These are phyloP conservation scores for Ictidomys tridecemlineatus DNA, from an alignment of 2,113 vertebrate genomes.

Conservation along the genomic window DNA sequence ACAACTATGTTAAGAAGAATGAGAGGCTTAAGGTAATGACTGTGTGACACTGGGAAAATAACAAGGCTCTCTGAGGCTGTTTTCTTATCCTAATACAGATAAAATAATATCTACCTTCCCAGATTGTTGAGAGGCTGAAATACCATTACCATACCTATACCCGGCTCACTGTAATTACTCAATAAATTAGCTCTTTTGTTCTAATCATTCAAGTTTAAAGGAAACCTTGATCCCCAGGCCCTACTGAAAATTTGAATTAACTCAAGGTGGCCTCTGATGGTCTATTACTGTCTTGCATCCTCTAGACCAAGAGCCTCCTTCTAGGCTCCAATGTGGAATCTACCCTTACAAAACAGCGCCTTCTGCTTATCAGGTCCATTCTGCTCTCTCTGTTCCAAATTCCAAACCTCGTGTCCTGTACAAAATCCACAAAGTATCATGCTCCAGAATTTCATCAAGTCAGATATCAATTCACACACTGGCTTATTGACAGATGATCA, in stretches of 20 bases:
- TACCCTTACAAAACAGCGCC: background rate
- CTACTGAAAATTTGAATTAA: background rate
- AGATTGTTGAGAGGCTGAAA: background rate
- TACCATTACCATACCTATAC: background rate
- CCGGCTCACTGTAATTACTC: background rate
- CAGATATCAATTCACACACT: background rate
- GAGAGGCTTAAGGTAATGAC: background rate
- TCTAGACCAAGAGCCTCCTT: background rate
- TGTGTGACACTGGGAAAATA: background rate
- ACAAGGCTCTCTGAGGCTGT: background rate
- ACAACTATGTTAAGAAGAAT: background rate
- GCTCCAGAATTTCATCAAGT: background rate
- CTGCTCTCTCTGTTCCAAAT: background rate
- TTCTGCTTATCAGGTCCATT: background rate
- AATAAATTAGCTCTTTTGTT: background rate
- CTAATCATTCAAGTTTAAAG: background rate
- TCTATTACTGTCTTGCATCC: background rate
- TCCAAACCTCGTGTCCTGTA: background rate
- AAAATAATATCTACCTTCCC: background rate
- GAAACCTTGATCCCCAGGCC: background rate
- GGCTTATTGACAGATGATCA: background rate
- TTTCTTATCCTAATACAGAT: conserved; percentile 18
- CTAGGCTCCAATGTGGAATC: background rate
- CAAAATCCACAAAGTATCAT: background rate
- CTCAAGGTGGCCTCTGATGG: background rate